Evolutionary conservation across 1,140 invertebrate genomes (phyloP), one percentile per base, ranked within the genome.

Genomic region (Dendroctonus valens): DNA sequence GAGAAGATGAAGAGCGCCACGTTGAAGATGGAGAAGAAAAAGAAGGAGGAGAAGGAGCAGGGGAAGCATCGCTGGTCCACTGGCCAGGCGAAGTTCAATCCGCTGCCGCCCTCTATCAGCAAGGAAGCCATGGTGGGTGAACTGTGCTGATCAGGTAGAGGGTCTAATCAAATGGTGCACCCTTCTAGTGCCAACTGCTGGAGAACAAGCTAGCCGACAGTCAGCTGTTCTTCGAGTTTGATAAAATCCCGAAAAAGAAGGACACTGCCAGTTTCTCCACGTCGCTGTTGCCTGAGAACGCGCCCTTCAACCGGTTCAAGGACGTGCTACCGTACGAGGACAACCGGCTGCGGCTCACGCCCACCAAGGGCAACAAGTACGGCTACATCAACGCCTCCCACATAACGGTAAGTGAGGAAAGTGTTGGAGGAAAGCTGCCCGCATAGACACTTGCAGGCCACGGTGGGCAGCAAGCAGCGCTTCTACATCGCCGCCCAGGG

Each of bases 351-450:
- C 81, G 89, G 53, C 77, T 96, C 5, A 86, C 85, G 15, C 89
- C 92, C 5, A 85, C 86, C 3, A 89, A 88, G 76, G 85, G 88
- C 61, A 96, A 96, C 80, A 87, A 87, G 54, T 85, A 84, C 74
- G 94, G 93, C 6, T 96, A 96, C 72, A 91, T 96, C 49, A 96
- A 96, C 82, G 93, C 92, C 5, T 94, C 92, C 7, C 90, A 94
- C 74, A 87, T 96, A 61, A 90, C 88, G 54, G 88, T 90, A 79
- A 79, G 78, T 40, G 6, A 41, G 26, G 3, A 26, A 26, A 26
- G 26, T 26, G 26, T 26, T 12, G 26, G 26, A 26, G 26, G 26
- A 26, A 26, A 26, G 26, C 26, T 26, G 26, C 26, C 3, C 26
- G 26, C 26, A 26, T 26, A 26, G 55, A 41, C 11, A 58, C 8